phyloP scores from a whole-genome alignment of 2,113 vertebrate species.

The Calyptomena viridis region DNA sequence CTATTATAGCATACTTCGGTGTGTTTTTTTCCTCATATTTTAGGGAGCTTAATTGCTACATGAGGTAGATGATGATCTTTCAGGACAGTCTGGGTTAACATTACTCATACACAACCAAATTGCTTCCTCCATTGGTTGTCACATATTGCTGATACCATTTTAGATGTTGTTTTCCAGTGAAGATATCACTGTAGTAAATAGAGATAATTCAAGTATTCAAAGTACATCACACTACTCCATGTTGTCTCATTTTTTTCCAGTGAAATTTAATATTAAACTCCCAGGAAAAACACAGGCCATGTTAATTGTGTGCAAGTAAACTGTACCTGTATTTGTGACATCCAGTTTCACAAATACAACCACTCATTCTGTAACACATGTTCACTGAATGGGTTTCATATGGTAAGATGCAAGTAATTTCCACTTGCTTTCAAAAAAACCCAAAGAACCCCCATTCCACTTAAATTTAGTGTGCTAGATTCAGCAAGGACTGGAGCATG shows the following conservation, averaged over 20 bases:
- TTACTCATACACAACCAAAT: neutral
- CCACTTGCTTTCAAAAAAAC: neutral
- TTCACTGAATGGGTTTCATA: neutral
- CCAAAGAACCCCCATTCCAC: neutral
- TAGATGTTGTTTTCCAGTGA: neutral
- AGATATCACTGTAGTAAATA: neutral
- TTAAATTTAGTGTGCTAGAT: neutral
- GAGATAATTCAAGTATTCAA: neutral
- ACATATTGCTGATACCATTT: neutral
- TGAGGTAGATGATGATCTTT: neutral
- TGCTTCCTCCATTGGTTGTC: neutral
- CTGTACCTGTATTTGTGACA: neutral
- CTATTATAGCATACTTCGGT: neutral
- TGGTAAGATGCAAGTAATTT: neutral
- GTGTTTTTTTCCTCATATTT: slow-evolving; percentile 3
- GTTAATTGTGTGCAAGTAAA: neutral
- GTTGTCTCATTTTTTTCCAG: neutral
- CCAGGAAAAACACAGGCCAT: neutral
- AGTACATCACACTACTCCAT: neutral
- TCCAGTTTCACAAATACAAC: neutral
- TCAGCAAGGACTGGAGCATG: neutral
- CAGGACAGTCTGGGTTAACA: neutral
- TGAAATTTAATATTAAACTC: neutral
- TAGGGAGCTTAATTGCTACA: slow-evolving; percentile 17
- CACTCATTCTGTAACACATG: neutral